A percentile compares a stretch with the other conserved stretches of the same genome.
phyloP scores from a whole-genome alignment of 2,797 vertebrate species.

The Pangasius sanitwongsei region DNA sequence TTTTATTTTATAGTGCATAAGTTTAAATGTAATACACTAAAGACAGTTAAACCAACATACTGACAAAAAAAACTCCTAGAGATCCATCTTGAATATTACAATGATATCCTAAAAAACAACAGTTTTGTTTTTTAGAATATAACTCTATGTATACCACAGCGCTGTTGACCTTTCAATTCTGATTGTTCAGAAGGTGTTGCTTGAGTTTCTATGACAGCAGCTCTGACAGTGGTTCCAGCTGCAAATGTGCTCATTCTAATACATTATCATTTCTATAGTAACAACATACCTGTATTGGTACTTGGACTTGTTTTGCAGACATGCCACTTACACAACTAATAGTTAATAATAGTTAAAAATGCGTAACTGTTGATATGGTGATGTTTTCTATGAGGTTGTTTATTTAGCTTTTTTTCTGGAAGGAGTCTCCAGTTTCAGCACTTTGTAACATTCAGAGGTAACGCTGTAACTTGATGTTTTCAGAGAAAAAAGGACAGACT shows the following conservation, averaged over 20 bases:
- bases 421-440: not conserved
- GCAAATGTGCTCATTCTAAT: not conserved
- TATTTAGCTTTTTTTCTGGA: not conserved
- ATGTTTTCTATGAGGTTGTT: not conserved
- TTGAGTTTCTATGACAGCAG: not conserved
- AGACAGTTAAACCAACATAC: not conserved
- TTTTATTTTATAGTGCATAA: not conserved
- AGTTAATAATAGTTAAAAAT: no score
- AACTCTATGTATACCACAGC: conserved; percentile 16
- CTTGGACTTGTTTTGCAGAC: not conserved
- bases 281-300: not conserved
- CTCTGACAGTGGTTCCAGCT: not conserved
- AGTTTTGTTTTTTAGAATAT: conserved; percentile 12
- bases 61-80: not conserved
- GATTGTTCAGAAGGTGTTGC: not conserved
- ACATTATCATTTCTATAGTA: not conserved
- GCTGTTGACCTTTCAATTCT: not conserved
- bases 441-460: not conserved
- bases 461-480: not conserved
- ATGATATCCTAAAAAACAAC: not conserved
- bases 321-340: not conserved
- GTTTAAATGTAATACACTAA: not conserved
- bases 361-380: not conserved
- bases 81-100: not conserved
- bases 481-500: not conserved